These are phyloP conservation scores for Propithecus coquereli DNA, from an alignment of 2,113 vertebrate species.

Conservation along the genomic window DNA sequence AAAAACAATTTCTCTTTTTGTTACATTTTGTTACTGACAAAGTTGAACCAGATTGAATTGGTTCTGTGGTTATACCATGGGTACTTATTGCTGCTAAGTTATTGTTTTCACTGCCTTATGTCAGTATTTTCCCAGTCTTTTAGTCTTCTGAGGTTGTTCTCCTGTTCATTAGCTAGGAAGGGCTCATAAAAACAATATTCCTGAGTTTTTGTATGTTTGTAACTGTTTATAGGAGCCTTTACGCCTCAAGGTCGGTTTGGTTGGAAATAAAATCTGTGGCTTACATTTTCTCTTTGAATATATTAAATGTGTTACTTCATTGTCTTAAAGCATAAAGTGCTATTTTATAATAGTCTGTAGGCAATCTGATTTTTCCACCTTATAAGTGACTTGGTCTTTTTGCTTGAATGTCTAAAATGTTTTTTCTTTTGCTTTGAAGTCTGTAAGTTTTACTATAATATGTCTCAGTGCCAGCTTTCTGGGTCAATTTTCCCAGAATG, in stretches of 20 bases:
- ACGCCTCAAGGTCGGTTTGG: not conserved
- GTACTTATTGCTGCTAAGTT: not conserved
- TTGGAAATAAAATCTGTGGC: not conserved
- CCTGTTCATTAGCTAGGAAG: not conserved
- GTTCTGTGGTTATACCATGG: too few species aligned
- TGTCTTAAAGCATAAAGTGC: not conserved
- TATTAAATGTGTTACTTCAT: not conserved
- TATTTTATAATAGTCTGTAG: not conserved
- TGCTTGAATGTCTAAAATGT: not conserved
- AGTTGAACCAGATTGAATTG: too few species aligned
- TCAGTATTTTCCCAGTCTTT: too few species aligned
- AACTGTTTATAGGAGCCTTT: not conserved
- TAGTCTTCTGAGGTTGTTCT: too few species aligned
- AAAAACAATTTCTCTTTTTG: too few species aligned
- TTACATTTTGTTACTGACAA: too few species aligned
- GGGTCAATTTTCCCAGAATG: not conserved
- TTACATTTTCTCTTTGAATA: not conserved
- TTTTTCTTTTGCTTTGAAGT: not conserved
- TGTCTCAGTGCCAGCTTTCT: not conserved
- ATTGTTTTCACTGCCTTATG: not conserved
- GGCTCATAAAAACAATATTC: not conserved
- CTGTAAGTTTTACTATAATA: not conserved
- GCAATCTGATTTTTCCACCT: not conserved
- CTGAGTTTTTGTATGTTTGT: not conserved
- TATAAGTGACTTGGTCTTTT: not conserved